phyloP scores from a whole-genome alignment of 2,797 vertebrate genomes.

The Synanceia verrucosa region DNA sequence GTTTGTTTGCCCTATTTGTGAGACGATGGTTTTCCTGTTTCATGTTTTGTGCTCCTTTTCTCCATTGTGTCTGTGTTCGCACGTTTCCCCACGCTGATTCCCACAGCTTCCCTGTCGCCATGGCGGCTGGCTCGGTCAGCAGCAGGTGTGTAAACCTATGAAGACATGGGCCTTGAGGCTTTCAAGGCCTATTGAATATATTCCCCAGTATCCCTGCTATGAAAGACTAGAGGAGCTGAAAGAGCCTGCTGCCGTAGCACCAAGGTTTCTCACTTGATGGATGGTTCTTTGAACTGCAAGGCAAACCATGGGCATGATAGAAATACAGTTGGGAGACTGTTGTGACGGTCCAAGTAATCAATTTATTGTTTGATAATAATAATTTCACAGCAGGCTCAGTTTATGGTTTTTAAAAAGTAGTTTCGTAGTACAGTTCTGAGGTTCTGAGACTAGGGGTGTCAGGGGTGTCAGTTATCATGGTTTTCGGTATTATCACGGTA shows the following conservation, averaged over 20 bases:
- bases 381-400: neutral
- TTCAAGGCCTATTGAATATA: slow-evolving; percentile 55
- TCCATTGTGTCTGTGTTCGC: slow-evolving; percentile 58
- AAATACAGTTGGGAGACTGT: slow-evolving; percentile 6
- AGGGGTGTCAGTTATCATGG: no score
- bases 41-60: slow-evolving; percentile 24
- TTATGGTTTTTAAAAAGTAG: slow-evolving; percentile 6
- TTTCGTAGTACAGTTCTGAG: neutral
- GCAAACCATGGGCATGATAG: slow-evolving; percentile 25
- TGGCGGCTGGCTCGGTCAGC: slow-evolving; percentile 39
- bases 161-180: slow-evolving; percentile 50
- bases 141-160: slow-evolving; percentile 67
- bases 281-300: slow-evolving; percentile 36
- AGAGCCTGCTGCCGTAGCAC: slow-evolving; percentile 34
- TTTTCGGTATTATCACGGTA: no score
- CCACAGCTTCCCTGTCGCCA: slow-evolving; percentile 55
- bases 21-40: slow-evolving; percentile 54
- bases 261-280: slow-evolving; percentile 47
- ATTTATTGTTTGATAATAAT: neutral
- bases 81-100: slow-evolving; percentile 58
- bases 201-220: slow-evolving; percentile 50
- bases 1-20: slow-evolving; percentile 61
- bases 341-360: neutral
- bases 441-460: no score
- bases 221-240: slow-evolving; percentile 34